Evolutionary conservation across 2,113 vertebrate species (phyloP).

Genomic region (Ctenodactylus gundi): DNA sequence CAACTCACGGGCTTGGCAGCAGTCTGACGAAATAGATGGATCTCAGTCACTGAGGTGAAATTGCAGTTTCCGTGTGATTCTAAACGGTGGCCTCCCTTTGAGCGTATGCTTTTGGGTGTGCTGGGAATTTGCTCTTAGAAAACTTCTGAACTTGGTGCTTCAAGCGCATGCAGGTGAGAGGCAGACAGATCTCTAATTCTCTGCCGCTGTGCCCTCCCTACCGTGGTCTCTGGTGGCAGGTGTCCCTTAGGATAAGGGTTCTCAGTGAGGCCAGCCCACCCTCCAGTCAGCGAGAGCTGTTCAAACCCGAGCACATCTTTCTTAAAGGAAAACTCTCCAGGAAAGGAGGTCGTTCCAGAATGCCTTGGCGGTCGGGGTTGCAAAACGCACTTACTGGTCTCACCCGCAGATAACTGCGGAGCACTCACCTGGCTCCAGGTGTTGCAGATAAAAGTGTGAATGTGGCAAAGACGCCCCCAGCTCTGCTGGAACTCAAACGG

Average conservation of each 20-base stretch:
- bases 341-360: neutral
- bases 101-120: fast-evolving
- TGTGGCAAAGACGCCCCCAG: neutral
- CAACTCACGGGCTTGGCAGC: fast-evolving
- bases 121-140: neutral
- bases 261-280: neutral
- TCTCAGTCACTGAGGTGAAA: neutral
- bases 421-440: neutral
- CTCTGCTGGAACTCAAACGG: neutral
- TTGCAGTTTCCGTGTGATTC: neutral
- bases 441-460: neutral
- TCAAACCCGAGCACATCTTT: neutral
- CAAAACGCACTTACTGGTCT: neutral
- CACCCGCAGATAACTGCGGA: neutral
- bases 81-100: fast-evolving
- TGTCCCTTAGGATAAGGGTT: neutral
- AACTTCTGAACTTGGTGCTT: neutral
- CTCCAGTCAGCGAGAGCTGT: neutral
- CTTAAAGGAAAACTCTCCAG: neutral
- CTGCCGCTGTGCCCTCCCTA: too few species aligned
- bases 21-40: too few species aligned
- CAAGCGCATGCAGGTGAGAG: fast-evolving
- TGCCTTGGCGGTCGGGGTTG: neutral
- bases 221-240: too few species aligned
- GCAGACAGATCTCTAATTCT: fast-evolving